phyloP scores from a whole-genome alignment of 2,888 invertebrate genomes.

The Pachycephus smyrnensis region DNA sequence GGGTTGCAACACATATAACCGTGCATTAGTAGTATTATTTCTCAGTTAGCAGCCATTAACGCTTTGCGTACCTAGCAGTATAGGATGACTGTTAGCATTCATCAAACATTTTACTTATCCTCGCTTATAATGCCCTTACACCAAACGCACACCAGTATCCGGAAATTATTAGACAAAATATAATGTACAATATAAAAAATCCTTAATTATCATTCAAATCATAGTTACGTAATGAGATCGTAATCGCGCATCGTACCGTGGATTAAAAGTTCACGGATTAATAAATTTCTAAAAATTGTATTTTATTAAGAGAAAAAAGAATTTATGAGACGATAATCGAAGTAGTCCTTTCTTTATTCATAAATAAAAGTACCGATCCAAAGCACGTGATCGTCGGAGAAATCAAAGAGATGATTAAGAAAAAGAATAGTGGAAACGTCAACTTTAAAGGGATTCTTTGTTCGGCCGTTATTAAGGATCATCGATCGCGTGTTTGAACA shows the following conservation, averaged over 20 bases:
- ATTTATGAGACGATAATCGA: neutral
- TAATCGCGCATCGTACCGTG: neutral
- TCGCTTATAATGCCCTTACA: neutral
- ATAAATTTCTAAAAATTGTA: neutral
- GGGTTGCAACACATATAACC: neutral
- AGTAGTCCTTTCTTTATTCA: neutral
- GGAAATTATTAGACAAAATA: neutral
- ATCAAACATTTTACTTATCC: neutral
- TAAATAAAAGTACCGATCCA: neutral
- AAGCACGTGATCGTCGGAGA: neutral
- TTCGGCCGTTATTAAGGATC: neutral
- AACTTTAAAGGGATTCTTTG: neutral
- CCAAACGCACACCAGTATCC: neutral
- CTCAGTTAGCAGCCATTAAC: neutral
- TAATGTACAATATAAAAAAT: neutral
- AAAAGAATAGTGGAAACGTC: neutral
- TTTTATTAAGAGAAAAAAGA: neutral
- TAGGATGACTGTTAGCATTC: neutral
- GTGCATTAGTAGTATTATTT: neutral
- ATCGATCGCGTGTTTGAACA: neutral
- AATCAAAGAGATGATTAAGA: neutral
- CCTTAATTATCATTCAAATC: neutral
- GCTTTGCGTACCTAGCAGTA: neutral
- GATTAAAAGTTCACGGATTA: neutral
- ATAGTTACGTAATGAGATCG: neutral